Percentiles rank a stretch among this genome's conserved stretches.
phyloP scores from a whole-genome alignment of 2,797 vertebrate species.

The Phataginus tetradactyla region DNA sequence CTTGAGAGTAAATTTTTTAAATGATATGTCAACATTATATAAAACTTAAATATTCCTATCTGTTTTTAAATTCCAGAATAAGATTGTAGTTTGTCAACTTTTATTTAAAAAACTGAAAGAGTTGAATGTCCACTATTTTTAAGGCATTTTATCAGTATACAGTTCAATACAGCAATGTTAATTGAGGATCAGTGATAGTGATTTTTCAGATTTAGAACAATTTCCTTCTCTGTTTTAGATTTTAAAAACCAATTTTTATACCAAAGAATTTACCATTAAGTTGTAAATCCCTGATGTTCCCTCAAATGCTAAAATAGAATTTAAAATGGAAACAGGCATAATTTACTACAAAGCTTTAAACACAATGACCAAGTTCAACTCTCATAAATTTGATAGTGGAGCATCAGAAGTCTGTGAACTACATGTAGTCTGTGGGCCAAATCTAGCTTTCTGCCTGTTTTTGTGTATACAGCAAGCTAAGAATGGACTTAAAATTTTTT shows the following conservation, averaged over 20 bases:
- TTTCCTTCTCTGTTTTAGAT: background rate
- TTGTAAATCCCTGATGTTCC: background rate
- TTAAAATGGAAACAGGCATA: background rate
- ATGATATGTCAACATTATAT: background rate
- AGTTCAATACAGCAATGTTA: background rate
- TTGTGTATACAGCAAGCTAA: background rate
- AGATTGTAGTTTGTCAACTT: background rate
- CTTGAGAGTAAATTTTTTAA: background rate
- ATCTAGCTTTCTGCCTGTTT: background rate
- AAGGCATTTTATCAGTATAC: background rate
- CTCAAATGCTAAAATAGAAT: background rate
- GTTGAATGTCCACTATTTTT: constrained; percentile 1
- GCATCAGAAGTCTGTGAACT: background rate
- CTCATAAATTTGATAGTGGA: background rate
- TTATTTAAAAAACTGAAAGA: constrained; percentile 41
- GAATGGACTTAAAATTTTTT: constrained; percentile 12
- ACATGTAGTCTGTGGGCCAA: background rate
- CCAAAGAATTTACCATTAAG: background rate
- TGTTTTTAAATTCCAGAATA: constrained; percentile 50
- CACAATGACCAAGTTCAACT: background rate
- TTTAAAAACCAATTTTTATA: constrained; percentile 30
- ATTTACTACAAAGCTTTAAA: background rate
- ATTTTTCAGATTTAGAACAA: constrained; percentile 14
- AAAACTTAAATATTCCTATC: background rate
- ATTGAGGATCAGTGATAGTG: background rate